Evolutionary conservation across 1,140 invertebrate genomes (phyloP), one percentile per base, ranked within the genome.

Genomic region (Caenorhabditis inopinata): DNA sequence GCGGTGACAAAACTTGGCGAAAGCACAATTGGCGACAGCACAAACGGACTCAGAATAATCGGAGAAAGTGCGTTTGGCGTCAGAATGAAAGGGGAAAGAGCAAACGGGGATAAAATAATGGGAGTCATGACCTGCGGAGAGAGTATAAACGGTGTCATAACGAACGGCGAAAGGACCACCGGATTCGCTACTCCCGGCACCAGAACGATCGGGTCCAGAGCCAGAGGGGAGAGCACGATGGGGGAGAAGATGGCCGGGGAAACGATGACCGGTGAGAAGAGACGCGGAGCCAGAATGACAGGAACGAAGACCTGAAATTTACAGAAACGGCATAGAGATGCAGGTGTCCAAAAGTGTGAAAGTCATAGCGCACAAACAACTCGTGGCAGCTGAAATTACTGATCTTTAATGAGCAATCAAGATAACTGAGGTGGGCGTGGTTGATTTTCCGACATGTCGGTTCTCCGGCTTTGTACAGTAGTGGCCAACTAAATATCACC

Each of bases 251-350:
- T 35, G 9, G 83, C 29, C 18, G 86, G 86, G 0, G 81, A 74
- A 5, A 87, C 48, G 76, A 87, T 85, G 5, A 84, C 51, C 2
- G 83, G 83, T 35, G 32, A 46, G 6, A 84, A 78, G 51, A 76
- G 14, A 11, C 85, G 32, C 47, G 86, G 86, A 4, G 79, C 58
- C 11, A 87, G 48, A 75, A 87, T 87, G 5, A 84, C 48, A n/a
- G 83, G 83, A 21, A 74, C 53, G 38, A 84, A 85, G 76, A n/a
- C n/a, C n/a, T n/a, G n/a, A n/a, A n/a, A n/a, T n/a, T n/a, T n/a
- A n/a, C n/a, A n/a, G n/a, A n/a, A n/a, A n/a, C n/a, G n/a, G n/a
- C n/a, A n/a, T n/a, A n/a, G n/a, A n/a, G n/a, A n/a, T n/a, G n/a
- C n/a, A n/a, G n/a, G n/a, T n/a, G n/a, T n/a, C n/a, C n/a, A n/a